Percentiles rank a stretch among this genome's conserved stretches.
These are phyloP conservation scores for Psilanteris sp. DNA, from an alignment of 1,140 invertebrate genomes.

Conservation along the genomic window DNA sequence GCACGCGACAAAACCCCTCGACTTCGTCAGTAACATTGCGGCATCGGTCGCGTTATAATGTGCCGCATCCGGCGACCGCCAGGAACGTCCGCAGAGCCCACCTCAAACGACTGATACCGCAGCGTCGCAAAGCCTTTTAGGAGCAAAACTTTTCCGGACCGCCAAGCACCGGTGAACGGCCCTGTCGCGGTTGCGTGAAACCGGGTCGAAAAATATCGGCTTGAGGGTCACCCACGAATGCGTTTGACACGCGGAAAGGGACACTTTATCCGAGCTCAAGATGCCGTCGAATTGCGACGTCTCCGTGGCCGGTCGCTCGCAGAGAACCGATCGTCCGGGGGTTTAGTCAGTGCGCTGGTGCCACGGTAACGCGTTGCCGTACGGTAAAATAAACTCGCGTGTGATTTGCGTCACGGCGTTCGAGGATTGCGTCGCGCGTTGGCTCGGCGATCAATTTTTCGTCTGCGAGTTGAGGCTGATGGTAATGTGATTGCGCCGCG, in stretches of 20 bases:
- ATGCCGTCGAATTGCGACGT: constrained; percentile 5
- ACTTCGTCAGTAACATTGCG: constrained; percentile 68
- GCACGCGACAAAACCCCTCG: constrained; percentile 71
- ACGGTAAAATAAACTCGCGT: not conserved
- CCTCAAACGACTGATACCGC: constrained; percentile 10
- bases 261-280: no score
- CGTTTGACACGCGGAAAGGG: not conserved
- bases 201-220: constrained; percentile 7
- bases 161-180: no score
- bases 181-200: no score
- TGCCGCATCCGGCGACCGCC: constrained; percentile 62
- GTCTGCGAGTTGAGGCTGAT: no score
- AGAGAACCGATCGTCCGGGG: not conserved
- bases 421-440: no score
- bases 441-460: no score
- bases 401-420: not conserved
- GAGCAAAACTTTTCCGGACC: constrained; percentile 25
- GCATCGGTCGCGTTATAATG: constrained; percentile 69
- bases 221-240: no score
- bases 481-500: no score
- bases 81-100: constrained; percentile 8
- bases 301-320: constrained; percentile 5
- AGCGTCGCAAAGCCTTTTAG: constrained; percentile 37
- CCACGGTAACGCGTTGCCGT: not conserved
- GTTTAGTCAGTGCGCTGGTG: constrained; percentile 1